Base-by-base conservation (phyloP, 92 coral and sea anemone species). In the Paramuricea clavata region DNA sequence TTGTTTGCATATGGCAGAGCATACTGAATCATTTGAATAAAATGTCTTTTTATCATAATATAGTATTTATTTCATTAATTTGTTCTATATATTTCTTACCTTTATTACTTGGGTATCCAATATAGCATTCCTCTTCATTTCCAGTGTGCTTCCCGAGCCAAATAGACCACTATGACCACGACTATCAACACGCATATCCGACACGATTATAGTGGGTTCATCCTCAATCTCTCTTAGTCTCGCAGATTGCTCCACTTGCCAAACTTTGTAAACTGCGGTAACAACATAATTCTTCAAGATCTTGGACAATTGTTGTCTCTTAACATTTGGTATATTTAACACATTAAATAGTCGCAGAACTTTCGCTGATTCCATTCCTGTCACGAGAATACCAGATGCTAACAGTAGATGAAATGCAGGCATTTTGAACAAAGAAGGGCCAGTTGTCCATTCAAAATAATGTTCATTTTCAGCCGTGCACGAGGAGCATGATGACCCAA, bases 141-240 rank as follows among this genome's bases (percentile, higher is more conserved):
- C 87, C 64, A 85, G 8, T 44, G 84, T 49, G 59, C 81, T 76
- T 56, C 60, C 81, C 7, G 81, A 76, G 0, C 81, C 81, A 28
- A 87, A 2, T 0, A 87, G 86, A 47, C 90, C 90, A 32, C 79
- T 57, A 64, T 87, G 90, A 76, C 90, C 81, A 42, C 87, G 90
- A 52, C 90, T 87, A 54, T 87, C 81, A 83, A 87, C 90, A 67
- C 90, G 77, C 90, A 87, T 80, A 43, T 77, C 86, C 16, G 85
- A 86, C 32, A 86, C 89, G 64, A 81, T 80, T 0, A 47, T 70
- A 39, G 81, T 56, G 36, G 78, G 19, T 67, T 87, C 79, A 54
- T 69, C 87, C 35, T 81, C 27, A 27, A 87, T 87, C 79, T 65
- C 90, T 36, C 47, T 60, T 10, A 76, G 43, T 49, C 81, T 76